Base-by-base conservation (phyloP, 2,797 vertebrate species). In the Macrochelys suwanniensis region DNA sequence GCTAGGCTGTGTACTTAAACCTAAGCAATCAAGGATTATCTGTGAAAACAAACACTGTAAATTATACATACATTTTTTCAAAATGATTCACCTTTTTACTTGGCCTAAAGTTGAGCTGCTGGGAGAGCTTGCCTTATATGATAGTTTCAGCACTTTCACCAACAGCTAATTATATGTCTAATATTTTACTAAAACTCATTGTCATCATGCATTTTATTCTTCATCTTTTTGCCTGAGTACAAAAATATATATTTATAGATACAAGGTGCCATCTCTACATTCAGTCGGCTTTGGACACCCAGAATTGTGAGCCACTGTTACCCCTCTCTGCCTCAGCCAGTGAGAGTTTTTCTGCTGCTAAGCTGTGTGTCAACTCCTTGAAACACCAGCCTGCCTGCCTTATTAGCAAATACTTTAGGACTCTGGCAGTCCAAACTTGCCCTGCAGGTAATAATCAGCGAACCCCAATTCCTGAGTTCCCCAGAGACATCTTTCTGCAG, bases 21-120 rank as follows among this genome's bases (percentile, higher is more conserved):
- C n/a, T 84, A 83, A 94, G 53, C 81, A 96, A 88, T 91, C 61
- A 94, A 94, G 42, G 28, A 85, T 95, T 91, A 94, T 93, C 47
- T 94, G 21, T 68, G 57, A 90, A 83, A 93, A 82, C 16, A 94
- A 94, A 94, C 65, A 42, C 3, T 33, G 47, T 28, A 87, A 93
- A 93, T 89, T 53, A 82, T n/a, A 82, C 7, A 82, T n/a, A 80
- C 5, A 0, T 11, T 28, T 26, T 11, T 1, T 3, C 59, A 21
- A 11, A 94, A n/a, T 31, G 1, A 0, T 82, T 68, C 81, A 61
- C 80, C 15, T 47, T 95, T 95, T 91, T n/a, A 81, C 50, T 95
- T 85, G 82, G 78, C 94, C 49, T 88, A 95, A 92, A 90, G 37
- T 25, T 88, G 65, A 94, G 79, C 53, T 90, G 47, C 21, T 54